Percentiles rank a stretch among this genome's conserved stretches.
Evolutionary conservation across 2,797 vertebrate species (phyloP).

Genomic region (Botia kubotai): DNA sequence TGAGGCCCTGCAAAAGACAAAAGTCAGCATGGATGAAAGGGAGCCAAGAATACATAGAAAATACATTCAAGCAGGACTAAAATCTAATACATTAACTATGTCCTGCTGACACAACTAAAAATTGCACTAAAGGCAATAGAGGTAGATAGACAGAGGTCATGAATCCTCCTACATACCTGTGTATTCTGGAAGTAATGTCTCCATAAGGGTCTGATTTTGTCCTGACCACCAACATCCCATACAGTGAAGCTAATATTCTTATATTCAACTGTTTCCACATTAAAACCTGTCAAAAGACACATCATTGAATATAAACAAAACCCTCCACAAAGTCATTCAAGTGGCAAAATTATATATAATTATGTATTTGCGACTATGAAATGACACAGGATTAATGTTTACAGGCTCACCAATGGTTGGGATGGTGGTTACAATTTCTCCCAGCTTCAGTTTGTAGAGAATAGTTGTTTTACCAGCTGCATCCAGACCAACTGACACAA

Average conservation of each 20-base stretch:
- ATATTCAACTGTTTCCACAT: slow-evolving; percentile 90
- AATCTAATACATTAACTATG: neutral
- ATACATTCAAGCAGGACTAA: neutral
- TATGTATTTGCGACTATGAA: neutral
- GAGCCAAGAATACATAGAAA: neutral
- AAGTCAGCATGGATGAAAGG: neutral
- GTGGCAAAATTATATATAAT: too few relatives aligned
- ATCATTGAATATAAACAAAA: neutral
- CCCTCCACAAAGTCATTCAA: neutral
- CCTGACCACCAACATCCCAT: slow-evolving; percentile 90
- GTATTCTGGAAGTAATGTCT: slow-evolving; percentile 92
- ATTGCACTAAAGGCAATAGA: neutral
- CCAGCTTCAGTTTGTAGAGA: slow-evolving; percentile 81
- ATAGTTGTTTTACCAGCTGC: slow-evolving; percentile 81
- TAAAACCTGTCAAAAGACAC: slow-evolving; percentile 79
- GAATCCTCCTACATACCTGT: slow-evolving; percentile 73
- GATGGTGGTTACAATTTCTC: slow-evolving; percentile 81
- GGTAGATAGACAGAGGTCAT: neutral
- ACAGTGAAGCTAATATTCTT: slow-evolving; percentile 92
- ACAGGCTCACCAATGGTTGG: slow-evolving; percentile 77
- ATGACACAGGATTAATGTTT: neutral
- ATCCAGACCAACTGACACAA: slow-evolving; percentile 76
- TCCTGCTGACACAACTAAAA: neutral
- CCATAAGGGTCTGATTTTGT: slow-evolving; percentile 90
- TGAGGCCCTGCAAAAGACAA: slow-evolving; percentile 74